Evolutionary conservation across 1,140 invertebrate species (phyloP).

Genomic region (Meloidogyne floridensis): DNA sequence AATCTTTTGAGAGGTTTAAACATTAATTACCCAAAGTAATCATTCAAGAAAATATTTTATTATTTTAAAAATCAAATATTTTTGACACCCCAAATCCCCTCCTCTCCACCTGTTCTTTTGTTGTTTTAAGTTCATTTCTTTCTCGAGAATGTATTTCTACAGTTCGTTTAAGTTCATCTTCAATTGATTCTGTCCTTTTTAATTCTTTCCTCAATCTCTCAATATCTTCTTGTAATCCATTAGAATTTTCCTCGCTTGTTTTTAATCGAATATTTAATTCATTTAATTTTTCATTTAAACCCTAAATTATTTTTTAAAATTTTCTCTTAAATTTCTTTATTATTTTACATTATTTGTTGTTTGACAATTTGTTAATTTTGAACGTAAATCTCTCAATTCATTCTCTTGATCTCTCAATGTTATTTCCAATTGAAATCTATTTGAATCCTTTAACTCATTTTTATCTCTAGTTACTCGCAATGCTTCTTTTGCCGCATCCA

Average conservation of each 20-base stretch:
- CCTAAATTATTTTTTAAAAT: constrained; percentile 33
- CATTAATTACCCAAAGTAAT: no score
- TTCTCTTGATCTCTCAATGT: constrained; percentile 60
- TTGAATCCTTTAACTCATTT: constrained; percentile 57
- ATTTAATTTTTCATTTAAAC: constrained; percentile 57
- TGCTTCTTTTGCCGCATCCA: constrained; percentile 62
- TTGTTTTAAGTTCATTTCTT: constrained; percentile 48
- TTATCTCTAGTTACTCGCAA: constrained; percentile 56
- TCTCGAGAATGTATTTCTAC: constrained; percentile 51
- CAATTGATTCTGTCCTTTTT: constrained; percentile 54
- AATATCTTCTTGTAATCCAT: constrained; percentile 57
- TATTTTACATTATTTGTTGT: constrained; percentile 49
- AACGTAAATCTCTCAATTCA: constrained; percentile 53
- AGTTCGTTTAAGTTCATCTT: constrained; percentile 55
- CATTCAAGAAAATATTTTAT: no score
- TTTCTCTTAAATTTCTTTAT: constrained; percentile 23
- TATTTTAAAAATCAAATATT: background rate
- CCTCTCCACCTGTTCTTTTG: constrained; percentile 48
- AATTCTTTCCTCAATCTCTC: constrained; percentile 57
- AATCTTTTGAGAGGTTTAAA: no score
- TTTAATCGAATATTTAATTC: constrained; percentile 57
- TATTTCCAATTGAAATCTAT: constrained; percentile 59
- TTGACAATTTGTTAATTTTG: constrained; percentile 57
- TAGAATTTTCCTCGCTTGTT: constrained; percentile 56
- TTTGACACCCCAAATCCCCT: background rate